phyloP scores from a whole-genome alignment of 2,888 invertebrate species.

The Thecophora atra region DNA sequence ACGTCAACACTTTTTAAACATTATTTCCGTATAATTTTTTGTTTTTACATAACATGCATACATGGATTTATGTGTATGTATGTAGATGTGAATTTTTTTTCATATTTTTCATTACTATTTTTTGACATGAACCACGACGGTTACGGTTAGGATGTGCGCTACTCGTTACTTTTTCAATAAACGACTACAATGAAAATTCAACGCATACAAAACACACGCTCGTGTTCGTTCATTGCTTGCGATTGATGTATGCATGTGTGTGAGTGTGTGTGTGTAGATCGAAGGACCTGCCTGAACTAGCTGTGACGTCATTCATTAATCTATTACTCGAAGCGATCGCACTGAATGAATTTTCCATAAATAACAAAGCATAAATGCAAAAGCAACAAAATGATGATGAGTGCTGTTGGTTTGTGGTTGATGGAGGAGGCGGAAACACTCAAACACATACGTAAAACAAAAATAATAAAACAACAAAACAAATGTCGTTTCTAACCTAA shows the following conservation, averaged over 20 bases:
- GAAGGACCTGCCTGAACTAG: slow-evolving; percentile 17
- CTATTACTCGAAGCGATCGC: neutral
- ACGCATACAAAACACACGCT: neutral
- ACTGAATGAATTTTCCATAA: too few species aligned
- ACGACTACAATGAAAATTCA: neutral
- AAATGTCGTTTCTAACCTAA: slow-evolving; percentile 9
- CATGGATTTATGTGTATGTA: neutral
- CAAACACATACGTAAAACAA: neutral
- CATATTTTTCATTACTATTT: neutral
- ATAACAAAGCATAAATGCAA: neutral
- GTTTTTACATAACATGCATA: neutral
- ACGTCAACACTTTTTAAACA: slow-evolving; percentile 10
- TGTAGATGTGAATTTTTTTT: neutral
- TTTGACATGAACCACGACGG: neutral
- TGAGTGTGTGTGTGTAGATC: neutral
- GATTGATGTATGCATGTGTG: too few species aligned
- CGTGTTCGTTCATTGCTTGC: too few species aligned
- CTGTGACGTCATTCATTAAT: neutral
- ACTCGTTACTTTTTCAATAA: neutral
- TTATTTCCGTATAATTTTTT: slow-evolving; percentile 7
- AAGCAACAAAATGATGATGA: neutral
- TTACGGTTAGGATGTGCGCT: slow-evolving; percentile 20
- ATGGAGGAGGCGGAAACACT: neutral
- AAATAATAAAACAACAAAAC: neutral
- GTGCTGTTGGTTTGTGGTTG: too few species aligned